A percentile compares a stretch with the other conserved stretches of the same genome.
Evolutionary conservation across 1,140 invertebrate genomes (phyloP).

Genomic region (Aphelinus atriplicis): DNA sequence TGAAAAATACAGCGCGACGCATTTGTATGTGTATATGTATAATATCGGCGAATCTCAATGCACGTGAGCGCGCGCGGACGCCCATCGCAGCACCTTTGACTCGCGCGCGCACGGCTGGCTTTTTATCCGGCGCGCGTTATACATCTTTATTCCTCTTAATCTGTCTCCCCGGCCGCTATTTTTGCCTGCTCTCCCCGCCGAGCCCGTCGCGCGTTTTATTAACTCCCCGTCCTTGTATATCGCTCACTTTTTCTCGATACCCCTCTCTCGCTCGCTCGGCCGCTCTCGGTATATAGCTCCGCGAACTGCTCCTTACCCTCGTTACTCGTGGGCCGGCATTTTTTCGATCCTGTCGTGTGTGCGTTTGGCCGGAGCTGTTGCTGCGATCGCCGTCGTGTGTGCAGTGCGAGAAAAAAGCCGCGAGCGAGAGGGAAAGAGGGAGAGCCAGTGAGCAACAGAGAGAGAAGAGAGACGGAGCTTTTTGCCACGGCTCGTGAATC

Average conservation of each 20-base stretch:
- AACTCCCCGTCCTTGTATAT: neutral
- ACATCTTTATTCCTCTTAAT: slow-evolving; percentile 40
- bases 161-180: slow-evolving; percentile 19
- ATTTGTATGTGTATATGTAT: slow-evolving; percentile 1
- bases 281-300: neutral
- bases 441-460: neutral
- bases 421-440: slow-evolving; percentile 6
- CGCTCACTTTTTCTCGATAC: neutral
- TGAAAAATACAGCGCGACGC: neutral
- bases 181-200: neutral
- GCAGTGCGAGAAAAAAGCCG: slow-evolving; percentile 21
- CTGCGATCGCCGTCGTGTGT: slow-evolving; percentile 4
- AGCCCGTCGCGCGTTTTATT: neutral
- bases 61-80: neutral
- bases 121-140: slow-evolving; percentile 26
- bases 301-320: slow-evolving; percentile 18
- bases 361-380: too few species aligned
- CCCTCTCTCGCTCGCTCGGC: neutral
- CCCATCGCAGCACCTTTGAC: slow-evolving; percentile 9
- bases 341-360: neutral
- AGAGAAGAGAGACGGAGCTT: slow-evolving; percentile 13
- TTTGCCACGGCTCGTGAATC: slow-evolving; percentile 31
- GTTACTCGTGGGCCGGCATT: slow-evolving; percentile 36
- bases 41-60: neutral
- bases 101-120: neutral